Evolutionary conservation across 2,113 vertebrate species (phyloP).

Genomic region (Dicrurus megarhynchus): DNA sequence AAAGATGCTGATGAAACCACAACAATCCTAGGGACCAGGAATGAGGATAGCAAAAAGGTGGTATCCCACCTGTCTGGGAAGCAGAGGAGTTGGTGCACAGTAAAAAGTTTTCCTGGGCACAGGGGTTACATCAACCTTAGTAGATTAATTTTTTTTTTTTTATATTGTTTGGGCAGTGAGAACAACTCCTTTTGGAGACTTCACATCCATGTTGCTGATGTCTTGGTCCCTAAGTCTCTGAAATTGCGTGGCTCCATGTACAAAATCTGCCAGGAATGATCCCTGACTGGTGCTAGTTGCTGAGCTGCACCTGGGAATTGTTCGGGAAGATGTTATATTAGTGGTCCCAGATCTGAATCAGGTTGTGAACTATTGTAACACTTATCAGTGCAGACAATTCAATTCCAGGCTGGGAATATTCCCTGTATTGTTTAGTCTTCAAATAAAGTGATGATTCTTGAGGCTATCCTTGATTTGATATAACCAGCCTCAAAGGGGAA

Average conservation of each 20-base stretch:
- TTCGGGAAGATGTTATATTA: neutral
- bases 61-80: neutral
- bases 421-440: neutral
- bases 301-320: neutral
- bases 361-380: neutral
- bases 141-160: neutral
- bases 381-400: neutral
- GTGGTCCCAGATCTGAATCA: neutral
- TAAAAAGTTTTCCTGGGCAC: neutral
- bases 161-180: neutral
- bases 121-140: neutral
- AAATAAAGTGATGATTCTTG: neutral
- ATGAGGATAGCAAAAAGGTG: neutral
- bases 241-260: accelerated
- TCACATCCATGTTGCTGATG: neutral
- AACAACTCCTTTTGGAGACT: neutral
- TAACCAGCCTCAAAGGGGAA: neutral
- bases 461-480: neutral
- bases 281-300: neutral
- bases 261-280: neutral
- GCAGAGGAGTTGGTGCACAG: neutral
- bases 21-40: neutral
- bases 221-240: neutral
- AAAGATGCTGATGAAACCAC: neutral
- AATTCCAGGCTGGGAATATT: neutral